Base-by-base conservation (phyloP, 2,113 vertebrate genomes). In the Callocephalon fimbriatum region DNA sequence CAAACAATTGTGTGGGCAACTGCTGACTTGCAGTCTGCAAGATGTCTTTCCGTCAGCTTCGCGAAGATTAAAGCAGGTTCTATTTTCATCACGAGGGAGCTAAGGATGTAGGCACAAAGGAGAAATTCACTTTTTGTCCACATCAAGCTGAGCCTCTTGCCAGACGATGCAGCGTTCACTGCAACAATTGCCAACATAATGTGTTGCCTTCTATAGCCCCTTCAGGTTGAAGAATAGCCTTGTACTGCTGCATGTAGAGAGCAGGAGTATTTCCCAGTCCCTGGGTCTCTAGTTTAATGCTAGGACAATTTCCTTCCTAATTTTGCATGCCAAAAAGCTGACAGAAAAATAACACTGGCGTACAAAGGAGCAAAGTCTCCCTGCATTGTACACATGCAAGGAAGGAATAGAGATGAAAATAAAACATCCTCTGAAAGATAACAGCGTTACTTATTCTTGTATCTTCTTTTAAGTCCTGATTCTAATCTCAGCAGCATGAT, bases 11-110 rank as follows among this genome's bases (percentile, higher is more conserved):
- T 94, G 91, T 80, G 93, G 91, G 95, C 95, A 97, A 98, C 95
- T 98, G 98, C 97, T 98, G 97, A 98, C 97, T 98, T 95, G 97
- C 96, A 96, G 97, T 97, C 96, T 98, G 95, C 86, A 70, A 95
- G 91, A 86, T 95, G 96, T 94, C 95, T 97, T 96, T 96, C 97
- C 61, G 42, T 96, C 95, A 96, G 96, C 94, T 95, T 94, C 62
- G 14, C 94, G 77, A 91, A 98, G 97, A 97, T 97, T 79, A 97
- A 98, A 97, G 96, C 93, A 93, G 82, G 90, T 95, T 97, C 97
- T 97, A 90, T 98, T 97, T 98, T 97, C 96, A 97, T 95, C 90
- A 58, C 16, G 76, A 93, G 92, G 80, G 82, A 97, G 93, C 92
- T 86, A 84, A 86, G 75, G 80, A 90, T 84, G 72, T 74, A 96